Base-by-base conservation (phyloP, 2,113 vertebrate genomes). In the Entomyzon cyanotis region DNA sequence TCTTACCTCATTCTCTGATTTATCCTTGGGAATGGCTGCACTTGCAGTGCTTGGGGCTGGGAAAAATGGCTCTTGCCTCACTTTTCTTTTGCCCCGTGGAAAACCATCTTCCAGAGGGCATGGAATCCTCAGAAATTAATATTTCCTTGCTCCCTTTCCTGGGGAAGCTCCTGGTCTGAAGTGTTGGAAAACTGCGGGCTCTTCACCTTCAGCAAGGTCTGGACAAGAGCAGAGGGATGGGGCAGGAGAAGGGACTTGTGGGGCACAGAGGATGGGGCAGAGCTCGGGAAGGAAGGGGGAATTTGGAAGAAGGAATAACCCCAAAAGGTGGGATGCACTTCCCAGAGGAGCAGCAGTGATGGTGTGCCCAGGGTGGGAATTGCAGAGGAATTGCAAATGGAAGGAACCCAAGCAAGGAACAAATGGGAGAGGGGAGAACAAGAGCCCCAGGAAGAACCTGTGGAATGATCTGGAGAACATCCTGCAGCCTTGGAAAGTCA, bases 291-390 rank as follows among this genome's bases (percentile, higher is more conserved):
- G 19, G 64, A 91, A 44, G 49, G 0, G 0, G 56, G 53, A 68
- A 47, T 19, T 17, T 25, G 20, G 33, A 16, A 37, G 62, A 28
- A 53, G 42, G 30, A 65, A 13, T 22, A 22, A 44, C 8, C 15
- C 37, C 46, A 46, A 75, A 50, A 84, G 13, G 12, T 21, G 55
- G 64, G 37, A 68, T 52, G 33, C 0, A 0, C 20, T 76, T 35
- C 30, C 42, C 1, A 13, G 30, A 33, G 52, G 14, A 30, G 46
- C 41, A 78, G 67, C 2, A 1, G 33, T 44, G 55, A 33, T 3
- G 2, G 14, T 0, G 1, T 31, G 42, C 31, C n/a, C 1, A 0
- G 49, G 28, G n/a, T 4, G 6, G 58, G 59, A 12, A n/a, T 2
- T 41, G 49, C 31, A 15, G 75, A 22, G 23, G 15, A 17, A 44